Conservation (phyloP, 2,888 invertebrate genomes). For the Bruchidius siliquastri region DNA sequence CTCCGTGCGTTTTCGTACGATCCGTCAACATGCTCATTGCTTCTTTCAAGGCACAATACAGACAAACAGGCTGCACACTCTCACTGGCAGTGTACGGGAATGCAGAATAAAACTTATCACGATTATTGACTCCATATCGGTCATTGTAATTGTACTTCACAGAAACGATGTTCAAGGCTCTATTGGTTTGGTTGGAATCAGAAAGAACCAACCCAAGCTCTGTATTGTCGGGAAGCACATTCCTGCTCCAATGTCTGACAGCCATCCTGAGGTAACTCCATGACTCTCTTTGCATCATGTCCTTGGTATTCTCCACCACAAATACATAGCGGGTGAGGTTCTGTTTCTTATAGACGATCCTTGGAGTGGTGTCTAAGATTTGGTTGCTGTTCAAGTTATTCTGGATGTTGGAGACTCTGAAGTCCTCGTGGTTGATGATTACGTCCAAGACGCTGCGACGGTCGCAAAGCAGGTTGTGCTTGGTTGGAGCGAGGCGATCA, state of each 20-base stretch:
- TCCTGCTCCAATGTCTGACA: constrained; percentile 55
- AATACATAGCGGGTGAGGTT: constrained; percentile 54
- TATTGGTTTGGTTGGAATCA: constrained; percentile 44
- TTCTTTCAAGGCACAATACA: constrained; percentile 48
- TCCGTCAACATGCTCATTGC: constrained; percentile 50
- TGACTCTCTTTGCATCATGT: constrained; percentile 55
- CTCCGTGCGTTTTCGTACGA: constrained; percentile 43
- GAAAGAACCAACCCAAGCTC: constrained; percentile 53
- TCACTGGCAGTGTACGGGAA: constrained; percentile 53
- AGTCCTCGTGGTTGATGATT: constrained; percentile 53
- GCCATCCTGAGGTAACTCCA: constrained; percentile 57
- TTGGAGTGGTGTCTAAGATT: constrained; percentile 48
- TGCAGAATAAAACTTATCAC: constrained; percentile 35
- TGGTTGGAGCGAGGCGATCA: constrained; percentile 59
- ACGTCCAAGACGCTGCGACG: constrained; percentile 57
- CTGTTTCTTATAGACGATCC: constrained; percentile 51
- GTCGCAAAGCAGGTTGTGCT: constrained; percentile 61
- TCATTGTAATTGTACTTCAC: constrained; percentile 33
- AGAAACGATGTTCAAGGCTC: constrained; percentile 40
- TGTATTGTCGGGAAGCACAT: constrained; percentile 51
- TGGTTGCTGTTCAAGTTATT: constrained; percentile 34
- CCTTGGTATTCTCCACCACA: constrained; percentile 56
- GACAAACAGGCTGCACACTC: constrained; percentile 48
- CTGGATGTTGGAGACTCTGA: constrained; percentile 33
- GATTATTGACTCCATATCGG: constrained; percentile 23